These are phyloP conservation scores for Gnatocerus cornutus DNA, from an alignment of 2,888 invertebrate genomes.

Conservation along the genomic window DNA sequence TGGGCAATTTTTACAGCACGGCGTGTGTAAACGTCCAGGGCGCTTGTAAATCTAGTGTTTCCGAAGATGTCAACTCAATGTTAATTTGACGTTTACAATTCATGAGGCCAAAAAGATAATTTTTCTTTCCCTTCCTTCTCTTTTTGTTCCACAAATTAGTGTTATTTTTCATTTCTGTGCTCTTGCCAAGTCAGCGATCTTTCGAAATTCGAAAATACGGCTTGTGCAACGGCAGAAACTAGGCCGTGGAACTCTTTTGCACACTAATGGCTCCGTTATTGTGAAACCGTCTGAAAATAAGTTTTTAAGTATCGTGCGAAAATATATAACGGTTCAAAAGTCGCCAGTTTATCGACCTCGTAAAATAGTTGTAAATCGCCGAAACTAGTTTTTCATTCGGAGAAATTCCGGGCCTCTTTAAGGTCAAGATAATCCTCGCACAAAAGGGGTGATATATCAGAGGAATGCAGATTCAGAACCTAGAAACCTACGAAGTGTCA, in stretches of 20 bases:
- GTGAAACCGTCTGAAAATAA: constrained; percentile 8
- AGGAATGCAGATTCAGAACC: not conserved
- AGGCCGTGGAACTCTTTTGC: constrained; percentile 1
- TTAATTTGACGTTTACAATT: too few species aligned
- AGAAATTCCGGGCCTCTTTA: not conserved
- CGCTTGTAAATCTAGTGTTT: too few species aligned
- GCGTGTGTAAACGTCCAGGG: too few species aligned
- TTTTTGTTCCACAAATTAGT: constrained; percentile 10
- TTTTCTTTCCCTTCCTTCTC: not conserved
- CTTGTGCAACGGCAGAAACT: constrained; percentile 7
- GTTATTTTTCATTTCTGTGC: constrained; percentile 13
- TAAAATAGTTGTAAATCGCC: not conserved
- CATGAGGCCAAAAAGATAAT: not conserved
- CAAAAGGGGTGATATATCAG: constrained; percentile 1
- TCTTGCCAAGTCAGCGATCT: constrained; percentile 7
- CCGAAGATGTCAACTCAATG: too few species aligned
- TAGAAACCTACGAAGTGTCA: not conserved
- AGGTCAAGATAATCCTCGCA: not conserved
- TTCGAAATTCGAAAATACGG: constrained; percentile 14
- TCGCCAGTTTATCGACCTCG: constrained; percentile 11
- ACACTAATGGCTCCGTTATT: constrained; percentile 6
- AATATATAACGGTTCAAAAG: constrained; percentile 7
- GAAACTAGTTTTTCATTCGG: not conserved
- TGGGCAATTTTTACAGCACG: too few species aligned
- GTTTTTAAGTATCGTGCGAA: constrained; percentile 8